phyloP scores from a whole-genome alignment of 1,140 invertebrate genomes.

The Microplitis demolitor region DNA sequence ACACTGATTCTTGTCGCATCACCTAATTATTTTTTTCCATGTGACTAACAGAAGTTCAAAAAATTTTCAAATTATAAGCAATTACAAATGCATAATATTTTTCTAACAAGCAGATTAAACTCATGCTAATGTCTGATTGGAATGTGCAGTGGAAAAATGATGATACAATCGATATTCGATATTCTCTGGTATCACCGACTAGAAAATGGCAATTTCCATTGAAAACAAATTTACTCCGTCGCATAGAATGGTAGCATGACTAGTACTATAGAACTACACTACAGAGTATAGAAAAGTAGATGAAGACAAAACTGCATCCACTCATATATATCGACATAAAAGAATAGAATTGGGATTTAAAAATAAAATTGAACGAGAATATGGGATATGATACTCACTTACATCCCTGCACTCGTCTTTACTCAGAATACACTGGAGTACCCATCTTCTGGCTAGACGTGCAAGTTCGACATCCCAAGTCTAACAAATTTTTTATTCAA shows the following conservation, averaged over 20 bases:
- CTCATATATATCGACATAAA: background rate
- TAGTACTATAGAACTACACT: background rate
- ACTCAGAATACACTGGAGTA: conserved; percentile 64
- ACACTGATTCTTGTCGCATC: no score
- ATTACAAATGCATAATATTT: background rate
- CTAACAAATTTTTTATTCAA: conserved; percentile 37
- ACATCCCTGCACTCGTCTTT: conserved; percentile 66
- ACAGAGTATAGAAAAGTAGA: background rate
- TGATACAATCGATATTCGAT: conserved; percentile 33
- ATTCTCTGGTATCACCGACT: conserved; percentile 21
- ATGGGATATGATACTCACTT: conserved; percentile 50
- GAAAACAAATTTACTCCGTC: conserved; percentile 20
- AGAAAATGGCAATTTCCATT: conserved; percentile 24
- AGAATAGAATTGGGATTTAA: conserved; percentile 24
- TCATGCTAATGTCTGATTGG: conserved; percentile 22
- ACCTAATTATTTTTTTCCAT: no score
- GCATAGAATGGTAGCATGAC: no score
- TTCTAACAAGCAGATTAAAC: conserved; percentile 20
- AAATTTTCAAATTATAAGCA: background rate
- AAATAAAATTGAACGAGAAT: conserved; percentile 35
- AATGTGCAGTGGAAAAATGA: background rate
- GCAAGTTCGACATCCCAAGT: conserved; percentile 70
- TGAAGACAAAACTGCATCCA: background rate
- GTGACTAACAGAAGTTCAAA: background rate
- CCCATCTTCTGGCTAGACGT: conserved; percentile 66